Conservation (phyloP, 1,140 invertebrate genomes). For the Ceratina calcarata region DNA sequence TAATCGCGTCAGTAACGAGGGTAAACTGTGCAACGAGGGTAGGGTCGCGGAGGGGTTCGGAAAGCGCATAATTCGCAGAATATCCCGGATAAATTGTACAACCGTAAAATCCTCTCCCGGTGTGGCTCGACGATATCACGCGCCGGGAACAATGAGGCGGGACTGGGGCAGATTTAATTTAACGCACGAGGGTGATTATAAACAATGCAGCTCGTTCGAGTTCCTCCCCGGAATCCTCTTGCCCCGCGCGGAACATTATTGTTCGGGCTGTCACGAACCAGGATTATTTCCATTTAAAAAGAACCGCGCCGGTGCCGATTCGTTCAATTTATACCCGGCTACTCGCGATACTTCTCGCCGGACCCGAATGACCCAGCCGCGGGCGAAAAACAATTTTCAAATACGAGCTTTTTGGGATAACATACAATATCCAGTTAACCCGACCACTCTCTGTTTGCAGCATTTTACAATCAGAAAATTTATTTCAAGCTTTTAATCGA, state of each 20-base stretch:
- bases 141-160: slow-evolving; percentile 41
- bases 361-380: background rate
- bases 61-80: slow-evolving; percentile 51
- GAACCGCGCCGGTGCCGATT: slow-evolving; percentile 39
- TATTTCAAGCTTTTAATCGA: no score
- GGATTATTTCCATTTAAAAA: slow-evolving; percentile 52
- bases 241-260: slow-evolving; percentile 20
- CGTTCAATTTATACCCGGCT: slow-evolving; percentile 26
- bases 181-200: slow-evolving; percentile 53
- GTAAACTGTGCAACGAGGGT: slow-evolving; percentile 15
- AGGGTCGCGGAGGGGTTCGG: background rate
- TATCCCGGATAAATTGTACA: slow-evolving; percentile 55
- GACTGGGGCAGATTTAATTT: slow-evolving; percentile 46
- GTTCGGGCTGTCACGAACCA: slow-evolving; percentile 33
- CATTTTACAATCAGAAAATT: no score
- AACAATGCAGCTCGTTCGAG: slow-evolving; percentile 51
- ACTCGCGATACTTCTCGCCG: background rate
- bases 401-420: background rate
- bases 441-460: background rate
- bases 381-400: slow-evolving; percentile 25
- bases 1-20: slow-evolving; percentile 34
- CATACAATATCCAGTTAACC: background rate
- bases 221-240: background rate
- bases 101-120: slow-evolving; percentile 52
- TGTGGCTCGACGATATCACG: slow-evolving; percentile 37